A percentile compares a stretch with the other conserved stretches of the same genome.
phyloP scores from a whole-genome alignment of 2,888 invertebrate species.

The Meghimatium bilineatum region DNA sequence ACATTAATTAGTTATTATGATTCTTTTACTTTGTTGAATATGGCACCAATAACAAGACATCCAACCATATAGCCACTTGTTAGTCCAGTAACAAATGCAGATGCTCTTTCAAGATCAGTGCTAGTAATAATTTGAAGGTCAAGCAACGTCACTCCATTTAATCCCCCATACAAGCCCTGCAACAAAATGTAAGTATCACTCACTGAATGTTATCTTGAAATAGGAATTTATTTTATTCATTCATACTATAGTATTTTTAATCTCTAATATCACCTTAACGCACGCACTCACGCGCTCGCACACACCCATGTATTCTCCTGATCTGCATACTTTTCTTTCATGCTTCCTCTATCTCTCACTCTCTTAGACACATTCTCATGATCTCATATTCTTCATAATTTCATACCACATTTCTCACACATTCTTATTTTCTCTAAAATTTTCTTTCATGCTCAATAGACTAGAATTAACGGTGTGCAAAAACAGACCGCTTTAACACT shows the following conservation, averaged over 20 bases:
- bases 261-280: too few relatives aligned
- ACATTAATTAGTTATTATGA: too few relatives aligned
- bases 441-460: not conserved
- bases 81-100: constrained; percentile 73
- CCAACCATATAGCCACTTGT: constrained; percentile 76
- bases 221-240: too few relatives aligned
- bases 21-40: constrained; percentile 63
- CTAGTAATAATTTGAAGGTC: constrained; percentile 72
- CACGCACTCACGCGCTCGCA: not conserved
- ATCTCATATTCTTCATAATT: too few relatives aligned
- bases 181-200: not conserved
- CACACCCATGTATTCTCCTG: not conserved
- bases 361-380: too few relatives aligned
- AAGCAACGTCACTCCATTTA: constrained; percentile 76
- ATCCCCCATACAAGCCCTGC: constrained; percentile 75
- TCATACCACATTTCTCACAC: not conserved
- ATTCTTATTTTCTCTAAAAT: not conserved
- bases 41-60: constrained; percentile 68
- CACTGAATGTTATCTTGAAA: not conserved
- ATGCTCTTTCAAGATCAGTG: constrained; percentile 67
- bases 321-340: too few relatives aligned
- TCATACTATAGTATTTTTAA: too few relatives aligned
- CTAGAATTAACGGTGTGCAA: too few relatives aligned
- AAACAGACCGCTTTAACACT: too few relatives aligned
- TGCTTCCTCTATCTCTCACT: too few relatives aligned